phyloP scores from a whole-genome alignment of 2,113 vertebrate species.

The Mungos mungo region DNA sequence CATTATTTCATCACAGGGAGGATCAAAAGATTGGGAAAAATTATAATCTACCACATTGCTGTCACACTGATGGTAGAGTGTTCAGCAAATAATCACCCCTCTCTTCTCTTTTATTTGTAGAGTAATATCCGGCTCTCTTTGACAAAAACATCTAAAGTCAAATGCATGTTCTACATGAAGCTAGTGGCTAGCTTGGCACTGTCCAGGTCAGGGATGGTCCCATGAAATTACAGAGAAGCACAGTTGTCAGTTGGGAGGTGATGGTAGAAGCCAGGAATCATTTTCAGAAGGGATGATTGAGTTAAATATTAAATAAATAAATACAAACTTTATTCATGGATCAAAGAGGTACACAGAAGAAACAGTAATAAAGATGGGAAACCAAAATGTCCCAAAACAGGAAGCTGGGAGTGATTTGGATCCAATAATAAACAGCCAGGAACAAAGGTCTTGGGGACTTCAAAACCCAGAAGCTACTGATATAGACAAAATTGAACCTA shows the following conservation, averaged over 20 bases:
- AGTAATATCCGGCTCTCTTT: not conserved
- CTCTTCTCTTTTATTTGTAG: not conserved
- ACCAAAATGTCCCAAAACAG: not conserved
- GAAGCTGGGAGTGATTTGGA: not conserved
- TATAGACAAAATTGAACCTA: not conserved
- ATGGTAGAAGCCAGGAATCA: not conserved
- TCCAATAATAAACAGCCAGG: not conserved
- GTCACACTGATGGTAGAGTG: not conserved
- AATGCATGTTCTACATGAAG: not conserved
- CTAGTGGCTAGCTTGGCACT: not conserved
- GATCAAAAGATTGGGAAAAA: not conserved
- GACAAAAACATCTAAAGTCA: not conserved
- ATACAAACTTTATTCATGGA: not conserved
- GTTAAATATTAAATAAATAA: not conserved
- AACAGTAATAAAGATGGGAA: not conserved
- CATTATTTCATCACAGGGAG: not conserved
- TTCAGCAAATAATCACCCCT: not conserved
- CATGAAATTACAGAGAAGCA: not conserved
- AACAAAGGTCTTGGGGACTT: not conserved
- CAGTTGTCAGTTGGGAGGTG: not conserved
- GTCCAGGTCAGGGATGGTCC: not conserved
- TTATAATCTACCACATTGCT: not conserved
- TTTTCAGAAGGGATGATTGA: not conserved
- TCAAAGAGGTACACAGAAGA: not conserved
- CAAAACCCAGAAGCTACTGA: not conserved